Base-by-base conservation (phyloP, 2,113 vertebrate species). In the Hippocampus guttulatus region DNA sequence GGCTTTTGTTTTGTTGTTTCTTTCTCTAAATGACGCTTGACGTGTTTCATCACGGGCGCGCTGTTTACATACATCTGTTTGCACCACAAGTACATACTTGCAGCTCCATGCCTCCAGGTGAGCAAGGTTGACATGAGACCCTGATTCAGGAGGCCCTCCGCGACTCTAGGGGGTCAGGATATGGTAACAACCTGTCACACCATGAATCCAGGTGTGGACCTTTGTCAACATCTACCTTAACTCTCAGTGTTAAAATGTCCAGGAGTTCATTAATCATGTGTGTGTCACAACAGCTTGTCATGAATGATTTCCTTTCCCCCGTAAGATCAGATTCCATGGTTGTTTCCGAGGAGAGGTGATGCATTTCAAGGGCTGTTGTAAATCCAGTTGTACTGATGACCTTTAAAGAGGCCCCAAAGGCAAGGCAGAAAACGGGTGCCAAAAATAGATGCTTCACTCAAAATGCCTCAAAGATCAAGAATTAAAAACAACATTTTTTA, bases 71-170 rank as follows among this genome's bases (percentile, higher is more conserved):
- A 33, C 15, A 30, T 78, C 74, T 75, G 52, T n/a, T 8, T 40
- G 5, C 66, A 1, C 3, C 40, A 47, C 86, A 55, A 81, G 85
- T 77, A 45, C 49, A 65, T 71, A 21, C 85, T 52, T 87, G 84
- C 64, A 69, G 58, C 69, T 80, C 69, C 54, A 23, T 25, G 64
- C 83, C 81, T 79, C 83, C 81, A 86, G 81, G 61, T 77, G 75
- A 84, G 70, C 68, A 30, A 77, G 83, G 84, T 41, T 75, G 77
- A 76, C 74, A 62, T 10, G 20, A 52, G 68, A 30, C 57, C 27
- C 21, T 76, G 65, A 80, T 79, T 81, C 75, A 40, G 25, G 76
- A 75, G 80, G 81, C 75, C 74, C 75, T 65, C 45, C 18, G 7
- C 70, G 27, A 41, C 72, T 65, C 75, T 52, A 18, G n/a, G 33